Evolutionary conservation across 2,113 vertebrate species (phyloP).

Genomic region (Mobula birostris): DNA sequence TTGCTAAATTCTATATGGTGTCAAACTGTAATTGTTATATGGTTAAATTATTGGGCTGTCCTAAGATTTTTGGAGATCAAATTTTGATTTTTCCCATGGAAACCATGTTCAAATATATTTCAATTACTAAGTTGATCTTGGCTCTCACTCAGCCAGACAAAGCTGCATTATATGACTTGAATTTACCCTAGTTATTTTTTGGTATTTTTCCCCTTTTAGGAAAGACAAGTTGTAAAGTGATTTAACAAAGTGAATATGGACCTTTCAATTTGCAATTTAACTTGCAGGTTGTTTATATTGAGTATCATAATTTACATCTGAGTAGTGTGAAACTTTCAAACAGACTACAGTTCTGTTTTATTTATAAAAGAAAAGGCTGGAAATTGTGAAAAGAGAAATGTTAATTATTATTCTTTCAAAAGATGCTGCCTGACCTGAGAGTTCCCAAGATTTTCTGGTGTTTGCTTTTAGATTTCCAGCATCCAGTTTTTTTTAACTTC

Average conservation of each 20-base stretch:
- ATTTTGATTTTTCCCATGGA: no score
- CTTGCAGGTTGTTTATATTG: neutral
- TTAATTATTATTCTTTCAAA: no score
- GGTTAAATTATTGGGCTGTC: neutral
- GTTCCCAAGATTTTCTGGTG: no score
- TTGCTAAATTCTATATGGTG: neutral
- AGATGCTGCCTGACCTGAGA: no score
- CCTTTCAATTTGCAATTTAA: neutral
- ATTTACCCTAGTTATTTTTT: neutral
- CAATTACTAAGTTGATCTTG: neutral
- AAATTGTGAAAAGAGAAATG: no score
- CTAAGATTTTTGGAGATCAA: neutral
- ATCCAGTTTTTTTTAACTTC: neutral
- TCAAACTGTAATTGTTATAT: neutral
- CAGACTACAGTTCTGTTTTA: neutral
- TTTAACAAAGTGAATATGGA: neutral
- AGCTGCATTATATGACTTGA: neutral
- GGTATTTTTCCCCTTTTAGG: neutral
- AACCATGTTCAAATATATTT: neutral
- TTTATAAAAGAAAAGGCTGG: neutral
- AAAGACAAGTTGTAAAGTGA: neutral
- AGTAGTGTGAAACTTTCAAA: neutral
- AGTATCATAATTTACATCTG: neutral
- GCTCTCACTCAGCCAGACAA: neutral
- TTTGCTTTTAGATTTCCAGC: no score